Evolutionary conservation across 2,888 invertebrate species (phyloP).

Genomic region (Yponomeuta plumbellus): DNA sequence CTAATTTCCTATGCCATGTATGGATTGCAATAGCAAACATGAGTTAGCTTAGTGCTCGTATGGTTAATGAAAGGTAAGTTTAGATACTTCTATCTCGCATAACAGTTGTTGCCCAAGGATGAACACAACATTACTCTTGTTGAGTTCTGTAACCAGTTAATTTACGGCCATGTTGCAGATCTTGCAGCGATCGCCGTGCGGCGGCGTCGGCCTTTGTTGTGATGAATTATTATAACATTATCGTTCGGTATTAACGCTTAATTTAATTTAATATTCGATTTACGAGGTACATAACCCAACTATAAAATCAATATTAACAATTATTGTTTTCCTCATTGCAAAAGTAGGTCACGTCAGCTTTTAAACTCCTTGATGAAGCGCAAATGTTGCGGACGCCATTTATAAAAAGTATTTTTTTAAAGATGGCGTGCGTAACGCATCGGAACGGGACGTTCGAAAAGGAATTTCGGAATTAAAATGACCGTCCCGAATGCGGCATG

Average conservation of each 20-base stretch:
- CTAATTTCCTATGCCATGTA: too few species aligned
- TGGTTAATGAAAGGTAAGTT: too few species aligned
- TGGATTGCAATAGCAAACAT: too few species aligned
- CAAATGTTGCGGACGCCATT: background rate
- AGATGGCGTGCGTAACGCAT: conserved; percentile 15
- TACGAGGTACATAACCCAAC: background rate
- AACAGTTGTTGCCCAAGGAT: conserved; percentile 15
- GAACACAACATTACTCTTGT: conserved; percentile 18
- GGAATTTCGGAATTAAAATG: conserved; percentile 20
- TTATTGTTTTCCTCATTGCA: background rate
- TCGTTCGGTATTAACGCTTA: background rate
- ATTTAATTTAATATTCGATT: background rate
- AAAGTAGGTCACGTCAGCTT: background rate
- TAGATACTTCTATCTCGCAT: conserved; percentile 12
- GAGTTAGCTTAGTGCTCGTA: too few species aligned
- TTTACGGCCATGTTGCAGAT: conserved; percentile 46
- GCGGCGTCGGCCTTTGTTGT: conserved; percentile 15
- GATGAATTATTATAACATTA: background rate
- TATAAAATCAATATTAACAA: background rate
- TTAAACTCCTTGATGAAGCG: background rate
- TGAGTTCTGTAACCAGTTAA: conserved; percentile 52
- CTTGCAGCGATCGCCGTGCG: conserved; percentile 16
- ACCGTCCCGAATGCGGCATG: conserved; percentile 33
- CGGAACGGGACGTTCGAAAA: conserved; percentile 24
- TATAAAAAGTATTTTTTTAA: background rate